Conservation (phyloP, 1,140 invertebrate genomes). For the Carposina sasakii region DNA sequence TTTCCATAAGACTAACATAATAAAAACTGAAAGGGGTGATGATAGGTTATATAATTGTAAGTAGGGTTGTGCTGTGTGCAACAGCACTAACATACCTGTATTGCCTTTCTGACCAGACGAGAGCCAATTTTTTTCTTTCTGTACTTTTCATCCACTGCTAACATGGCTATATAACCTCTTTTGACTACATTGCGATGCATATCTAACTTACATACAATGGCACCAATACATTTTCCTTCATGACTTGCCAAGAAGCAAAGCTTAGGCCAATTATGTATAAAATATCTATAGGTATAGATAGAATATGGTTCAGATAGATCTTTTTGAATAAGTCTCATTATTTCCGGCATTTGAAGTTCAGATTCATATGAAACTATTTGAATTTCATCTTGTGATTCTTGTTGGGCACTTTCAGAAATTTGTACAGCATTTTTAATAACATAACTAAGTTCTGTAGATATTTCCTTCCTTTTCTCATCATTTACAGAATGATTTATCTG, state of each 20-base stretch:
- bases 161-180: constrained; percentile 99
- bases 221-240: constrained; percentile 91
- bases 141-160: constrained; percentile 97
- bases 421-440: constrained; percentile 24
- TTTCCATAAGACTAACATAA: no score
- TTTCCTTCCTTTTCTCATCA: constrained; percentile 23
- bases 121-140: constrained; percentile 94
- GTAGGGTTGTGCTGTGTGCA: no score
- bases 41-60: no score
- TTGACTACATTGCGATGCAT: constrained; percentile 93
- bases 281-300: constrained; percentile 99
- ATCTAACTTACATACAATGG: constrained; percentile 98
- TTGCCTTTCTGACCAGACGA: constrained; percentile 82
- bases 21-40: no score
- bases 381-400: constrained; percentile 41
- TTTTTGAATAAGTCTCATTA: constrained; percentile 98
- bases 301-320: constrained; percentile 99
- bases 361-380: constrained; percentile 69
- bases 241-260: constrained; percentile 96
- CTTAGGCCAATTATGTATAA: constrained; percentile 99
- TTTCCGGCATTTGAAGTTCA: constrained; percentile 75
- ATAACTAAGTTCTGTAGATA: constrained; percentile 14
- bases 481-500: no score
- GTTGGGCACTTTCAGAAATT: constrained; percentile 30
- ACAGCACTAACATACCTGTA: no score